Evolutionary conservation across 2,888 invertebrate species (phyloP).

Genomic region (Stenodema calcarata): DNA sequence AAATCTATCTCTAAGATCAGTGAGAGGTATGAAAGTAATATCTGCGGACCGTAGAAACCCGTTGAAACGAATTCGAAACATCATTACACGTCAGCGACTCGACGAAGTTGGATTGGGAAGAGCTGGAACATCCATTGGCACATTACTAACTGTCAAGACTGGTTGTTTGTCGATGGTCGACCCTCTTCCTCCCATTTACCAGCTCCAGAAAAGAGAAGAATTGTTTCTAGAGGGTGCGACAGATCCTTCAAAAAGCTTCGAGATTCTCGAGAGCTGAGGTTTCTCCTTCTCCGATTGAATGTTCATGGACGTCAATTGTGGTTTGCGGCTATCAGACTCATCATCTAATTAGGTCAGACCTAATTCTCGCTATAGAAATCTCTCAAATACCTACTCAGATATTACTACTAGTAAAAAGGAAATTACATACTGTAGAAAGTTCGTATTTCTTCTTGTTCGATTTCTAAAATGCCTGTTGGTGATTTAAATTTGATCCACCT

Average conservation of each 20-base stretch:
- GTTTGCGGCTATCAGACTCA: background rate
- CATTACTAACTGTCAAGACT: background rate
- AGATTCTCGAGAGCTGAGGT: background rate
- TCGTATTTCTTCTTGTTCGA: no score
- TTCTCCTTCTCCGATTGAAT: background rate
- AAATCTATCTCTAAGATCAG: background rate
- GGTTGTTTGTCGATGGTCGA: background rate
- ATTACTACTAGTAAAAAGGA: no score
- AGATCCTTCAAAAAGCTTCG: background rate
- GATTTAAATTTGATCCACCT: no score
- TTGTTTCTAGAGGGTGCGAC: background rate
- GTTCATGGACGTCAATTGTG: background rate
- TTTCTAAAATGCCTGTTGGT: no score
- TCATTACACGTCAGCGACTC: background rate
- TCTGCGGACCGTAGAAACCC: background rate
- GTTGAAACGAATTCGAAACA: background rate
- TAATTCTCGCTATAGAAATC: no score
- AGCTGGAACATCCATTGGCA: background rate
- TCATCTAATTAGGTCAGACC: no score
- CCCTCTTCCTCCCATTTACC: background rate
- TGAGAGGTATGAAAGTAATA: background rate
- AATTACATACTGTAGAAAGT: no score
- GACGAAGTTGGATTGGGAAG: no score
- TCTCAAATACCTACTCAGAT: no score
- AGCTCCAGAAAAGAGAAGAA: background rate